Evolutionary conservation across 2,797 vertebrate species (phyloP).

Genomic region (Schizopygopsis malacanthus): DNA sequence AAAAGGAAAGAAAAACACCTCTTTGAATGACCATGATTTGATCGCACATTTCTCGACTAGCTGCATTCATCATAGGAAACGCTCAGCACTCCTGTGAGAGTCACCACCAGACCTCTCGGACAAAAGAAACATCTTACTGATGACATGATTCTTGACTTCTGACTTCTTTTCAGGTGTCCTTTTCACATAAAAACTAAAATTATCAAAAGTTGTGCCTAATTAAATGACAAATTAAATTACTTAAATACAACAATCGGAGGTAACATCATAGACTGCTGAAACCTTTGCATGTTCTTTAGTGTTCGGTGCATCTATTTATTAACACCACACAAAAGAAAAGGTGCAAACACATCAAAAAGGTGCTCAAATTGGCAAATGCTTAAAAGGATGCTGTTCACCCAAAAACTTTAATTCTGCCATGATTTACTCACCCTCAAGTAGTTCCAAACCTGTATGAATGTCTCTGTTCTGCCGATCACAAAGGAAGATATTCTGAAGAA

Average conservation of each 20-base stretch:
- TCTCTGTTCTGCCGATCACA: too few species aligned
- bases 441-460: too few species aligned
- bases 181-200: not conserved
- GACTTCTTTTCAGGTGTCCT: not conserved
- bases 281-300: not conserved
- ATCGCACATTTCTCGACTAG: not conserved
- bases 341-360: not conserved
- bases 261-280: not conserved
- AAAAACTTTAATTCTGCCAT: too few species aligned
- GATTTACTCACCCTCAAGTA: too few species aligned
- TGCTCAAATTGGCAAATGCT: not conserved
- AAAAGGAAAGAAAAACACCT: not conserved
- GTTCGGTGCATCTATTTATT: not conserved
- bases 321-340: not conserved
- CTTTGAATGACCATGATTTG: conserved; percentile 50
- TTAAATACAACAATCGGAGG: not conserved
- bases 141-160: not conserved
- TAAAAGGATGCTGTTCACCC: too few species aligned
- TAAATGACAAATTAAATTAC: not conserved
- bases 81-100: not conserved
- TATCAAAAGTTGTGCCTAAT: not conserved
- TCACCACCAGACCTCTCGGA: not conserved
- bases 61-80: conserved; percentile 30
- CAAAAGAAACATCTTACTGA: not conserved
- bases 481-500: too few species aligned